These are phyloP conservation scores for Strigops habroptila DNA, from an alignment of 2,113 vertebrate genomes.

Conservation along the genomic window DNA sequence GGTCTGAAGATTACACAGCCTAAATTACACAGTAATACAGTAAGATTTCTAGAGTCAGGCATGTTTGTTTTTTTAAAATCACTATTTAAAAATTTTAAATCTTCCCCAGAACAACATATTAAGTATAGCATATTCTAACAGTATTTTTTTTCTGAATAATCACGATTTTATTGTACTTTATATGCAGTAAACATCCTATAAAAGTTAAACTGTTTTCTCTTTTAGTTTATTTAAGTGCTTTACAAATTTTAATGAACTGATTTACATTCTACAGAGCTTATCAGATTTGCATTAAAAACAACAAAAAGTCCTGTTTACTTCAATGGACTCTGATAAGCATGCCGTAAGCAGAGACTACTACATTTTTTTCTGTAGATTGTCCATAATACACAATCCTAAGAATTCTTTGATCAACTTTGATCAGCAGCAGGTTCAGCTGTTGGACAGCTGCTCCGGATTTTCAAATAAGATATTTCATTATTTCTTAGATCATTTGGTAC, in stretches of 20 bases:
- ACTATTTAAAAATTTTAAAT: background rate
- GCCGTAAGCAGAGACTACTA: background rate
- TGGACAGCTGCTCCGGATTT: background rate
- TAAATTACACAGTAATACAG: background rate
- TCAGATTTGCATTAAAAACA: conserved; percentile 24
- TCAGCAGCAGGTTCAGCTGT: background rate
- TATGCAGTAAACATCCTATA: conserved; percentile 4
- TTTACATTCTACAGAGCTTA: conserved; percentile 27
- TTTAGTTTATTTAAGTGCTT: background rate
- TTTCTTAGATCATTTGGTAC: background rate
- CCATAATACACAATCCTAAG: background rate
- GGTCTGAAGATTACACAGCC: background rate
- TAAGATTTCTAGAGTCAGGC: background rate
- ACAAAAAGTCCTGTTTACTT: conserved; percentile 11
- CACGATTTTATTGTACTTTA: background rate
- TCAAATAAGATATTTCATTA: background rate
- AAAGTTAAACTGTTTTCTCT: background rate
- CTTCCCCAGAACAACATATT: background rate
- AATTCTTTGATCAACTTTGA: background rate
- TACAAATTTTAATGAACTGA: conserved; percentile 43
- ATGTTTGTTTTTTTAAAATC: background rate
- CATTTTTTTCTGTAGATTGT: background rate
- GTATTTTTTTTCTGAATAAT: background rate
- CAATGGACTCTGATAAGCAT: background rate
- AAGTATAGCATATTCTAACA: background rate